Evolutionary conservation across 2,888 invertebrate species (phyloP).

Genomic region (Chrysolina oricalcia): DNA sequence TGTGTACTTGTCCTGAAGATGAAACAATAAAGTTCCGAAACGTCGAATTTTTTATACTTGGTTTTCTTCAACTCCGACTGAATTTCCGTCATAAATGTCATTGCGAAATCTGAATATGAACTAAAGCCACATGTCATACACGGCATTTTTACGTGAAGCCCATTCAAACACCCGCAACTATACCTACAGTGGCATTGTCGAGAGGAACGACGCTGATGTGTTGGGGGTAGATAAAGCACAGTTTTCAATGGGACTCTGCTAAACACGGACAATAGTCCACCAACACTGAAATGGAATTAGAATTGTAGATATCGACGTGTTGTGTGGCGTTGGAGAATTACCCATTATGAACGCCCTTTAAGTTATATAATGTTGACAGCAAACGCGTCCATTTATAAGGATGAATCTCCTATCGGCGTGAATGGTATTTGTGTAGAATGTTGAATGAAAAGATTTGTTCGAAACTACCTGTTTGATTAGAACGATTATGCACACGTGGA

Average conservation of each 20-base stretch:
- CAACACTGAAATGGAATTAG: constrained; percentile 48
- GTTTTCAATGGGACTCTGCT: constrained; percentile 45
- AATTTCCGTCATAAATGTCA: too few species aligned
- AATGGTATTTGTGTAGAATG: constrained; percentile 24
- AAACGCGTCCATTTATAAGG: constrained; percentile 49
- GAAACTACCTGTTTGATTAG: constrained; percentile 11
- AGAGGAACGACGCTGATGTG: constrained; percentile 38
- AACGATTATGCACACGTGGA: background rate
- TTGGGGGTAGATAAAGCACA: constrained; percentile 45
- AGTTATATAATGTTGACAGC: constrained; percentile 44
- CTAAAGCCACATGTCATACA: background rate
- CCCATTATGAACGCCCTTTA: constrained; percentile 42
- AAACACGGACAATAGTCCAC: constrained; percentile 47
- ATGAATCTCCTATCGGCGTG: constrained; percentile 13
- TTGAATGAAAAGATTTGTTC: constrained; percentile 25
- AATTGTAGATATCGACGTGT: constrained; percentile 49
- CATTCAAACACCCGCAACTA: background rate
- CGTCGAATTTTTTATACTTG: too few species aligned
- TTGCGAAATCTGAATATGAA: background rate
- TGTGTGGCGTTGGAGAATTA: constrained; percentile 46
- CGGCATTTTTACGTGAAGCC: background rate
- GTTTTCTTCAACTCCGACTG: background rate
- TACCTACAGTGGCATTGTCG: constrained; percentile 1
- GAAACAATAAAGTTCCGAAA: too few species aligned
- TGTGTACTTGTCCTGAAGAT: too few species aligned